Evolutionary conservation across 2,888 invertebrate species (phyloP).

Genomic region (Drosophila pegasa): DNA sequence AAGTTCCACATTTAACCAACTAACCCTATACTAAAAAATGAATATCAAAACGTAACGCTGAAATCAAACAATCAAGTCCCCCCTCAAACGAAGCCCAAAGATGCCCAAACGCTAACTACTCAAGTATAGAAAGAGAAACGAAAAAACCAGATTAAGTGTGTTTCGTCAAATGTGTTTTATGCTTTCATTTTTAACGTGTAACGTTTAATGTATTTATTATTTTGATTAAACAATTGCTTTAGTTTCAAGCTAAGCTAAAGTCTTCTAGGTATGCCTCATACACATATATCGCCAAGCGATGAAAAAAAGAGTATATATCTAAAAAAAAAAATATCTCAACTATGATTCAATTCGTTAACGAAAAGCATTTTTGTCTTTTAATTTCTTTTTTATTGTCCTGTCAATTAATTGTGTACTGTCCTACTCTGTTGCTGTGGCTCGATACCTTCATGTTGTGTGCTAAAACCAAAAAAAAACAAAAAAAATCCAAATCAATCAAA

Average conservation of each 20-base stretch:
- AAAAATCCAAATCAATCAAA: constrained; percentile 62
- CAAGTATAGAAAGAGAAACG: background rate
- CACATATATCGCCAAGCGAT: constrained; percentile 31
- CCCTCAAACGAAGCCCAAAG: constrained; percentile 38
- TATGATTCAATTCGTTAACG: constrained; percentile 79
- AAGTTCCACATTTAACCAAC: constrained; percentile 67
- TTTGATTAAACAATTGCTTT: constrained; percentile 44
- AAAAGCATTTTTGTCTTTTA: constrained; percentile 83
- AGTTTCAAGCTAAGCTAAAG: constrained; percentile 58
- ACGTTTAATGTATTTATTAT: constrained; percentile 50
- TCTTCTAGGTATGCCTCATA: constrained; percentile 67
- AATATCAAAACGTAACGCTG: constrained; percentile 29
- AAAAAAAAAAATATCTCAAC: constrained; percentile 61
- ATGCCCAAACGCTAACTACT: constrained; percentile 43
- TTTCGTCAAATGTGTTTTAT: constrained; percentile 81
- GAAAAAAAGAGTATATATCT: constrained; percentile 13
- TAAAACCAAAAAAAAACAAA: constrained; percentile 59
- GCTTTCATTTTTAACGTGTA: constrained; percentile 50
- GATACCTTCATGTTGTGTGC: constrained; percentile 85
- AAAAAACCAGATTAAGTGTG: constrained; percentile 66
- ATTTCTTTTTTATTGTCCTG: constrained; percentile 85
- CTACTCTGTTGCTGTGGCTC: constrained; percentile 85
- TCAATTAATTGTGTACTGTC: constrained; percentile 84
- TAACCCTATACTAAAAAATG: constrained; percentile 73
- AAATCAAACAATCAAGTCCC: constrained; percentile 14